Percentiles rank a stretch among this genome's conserved stretches.
These are phyloP conservation scores for Vollenhovia emeryi DNA, from an alignment of 1,140 invertebrate genomes.

Conservation along the genomic window DNA sequence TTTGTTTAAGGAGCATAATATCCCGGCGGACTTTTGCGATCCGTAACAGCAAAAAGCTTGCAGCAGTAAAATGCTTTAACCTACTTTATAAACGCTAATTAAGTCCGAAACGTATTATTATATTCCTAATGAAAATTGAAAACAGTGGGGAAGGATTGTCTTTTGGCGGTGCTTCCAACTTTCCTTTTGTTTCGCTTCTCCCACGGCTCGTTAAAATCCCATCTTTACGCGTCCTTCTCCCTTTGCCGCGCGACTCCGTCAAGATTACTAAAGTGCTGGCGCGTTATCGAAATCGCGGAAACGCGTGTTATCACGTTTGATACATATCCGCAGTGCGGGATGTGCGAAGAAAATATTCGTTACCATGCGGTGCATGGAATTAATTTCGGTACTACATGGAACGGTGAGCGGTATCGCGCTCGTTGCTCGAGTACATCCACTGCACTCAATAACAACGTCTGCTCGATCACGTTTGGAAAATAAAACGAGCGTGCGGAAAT, in stretches of 20 bases:
- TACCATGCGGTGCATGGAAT: background rate
- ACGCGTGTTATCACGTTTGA: background rate
- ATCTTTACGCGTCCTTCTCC: background rate
- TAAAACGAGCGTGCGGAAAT: slow-evolving; percentile 18
- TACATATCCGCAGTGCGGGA: background rate
- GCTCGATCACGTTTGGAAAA: slow-evolving; percentile 52
- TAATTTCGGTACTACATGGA: slow-evolving; percentile 2
- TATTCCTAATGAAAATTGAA: slow-evolving; percentile 43
- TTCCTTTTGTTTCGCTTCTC: background rate
- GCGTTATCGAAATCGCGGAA: background rate
- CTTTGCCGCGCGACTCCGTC: background rate
- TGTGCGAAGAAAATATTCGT: slow-evolving; percentile 22
- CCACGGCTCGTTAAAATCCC: background rate
- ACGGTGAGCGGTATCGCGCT: background rate
- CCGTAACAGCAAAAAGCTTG: slow-evolving; percentile 28
- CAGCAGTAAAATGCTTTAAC: slow-evolving; percentile 41
- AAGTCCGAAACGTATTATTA: slow-evolving; percentile 42
- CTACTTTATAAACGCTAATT: slow-evolving; percentile 45
- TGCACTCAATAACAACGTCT: slow-evolving; percentile 51
- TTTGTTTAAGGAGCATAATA: slow-evolving; percentile 53
- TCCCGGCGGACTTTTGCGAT: slow-evolving; percentile 32
- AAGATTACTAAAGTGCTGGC: slow-evolving; percentile 1
- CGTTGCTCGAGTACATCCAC: slow-evolving; percentile 30
- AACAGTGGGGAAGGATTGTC: slow-evolving; percentile 20
- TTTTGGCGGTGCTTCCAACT: background rate